Base-by-base conservation (phyloP, 2,797 vertebrate species). In the Buphagus erythrorhynchus region DNA sequence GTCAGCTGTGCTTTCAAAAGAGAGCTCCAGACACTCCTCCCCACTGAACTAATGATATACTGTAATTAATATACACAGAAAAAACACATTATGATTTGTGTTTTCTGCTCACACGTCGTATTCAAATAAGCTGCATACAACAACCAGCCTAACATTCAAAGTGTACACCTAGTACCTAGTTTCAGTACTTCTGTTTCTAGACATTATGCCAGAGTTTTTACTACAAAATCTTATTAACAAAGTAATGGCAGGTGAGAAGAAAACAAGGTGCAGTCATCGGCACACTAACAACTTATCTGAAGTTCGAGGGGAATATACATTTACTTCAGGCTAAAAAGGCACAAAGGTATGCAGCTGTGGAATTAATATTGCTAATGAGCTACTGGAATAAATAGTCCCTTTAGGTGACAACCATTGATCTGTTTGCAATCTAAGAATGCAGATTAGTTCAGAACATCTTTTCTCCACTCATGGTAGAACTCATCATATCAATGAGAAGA, bases 1-100 rank as follows among this genome's bases (percentile, higher is more conserved):
- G 96, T 96, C 95, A 92, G 89, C 97, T 98, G 98, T 98, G 98
- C 98, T 98, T 97, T 96, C 91, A 92, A 69, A 80, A 86, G 59
- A 62, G 85, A 92, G 95, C 95, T 90, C 88, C 88, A 97, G 97
- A 97, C 43, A 89, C 88, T 91, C 95, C 77, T 90, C 93, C 95
- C 85, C 95, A 90, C 80, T 77, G 86, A 92, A 76, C 90, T 81
- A 94, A 91, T 43, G 87, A 93, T 83, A 96, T 29, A 90, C 40
- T 95, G 85, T 69, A 89, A 88, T 96, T 96, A 95, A 95, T 59
- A 97, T 40, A 97, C 87, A 97, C 80, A 95, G 85, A 93, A 97
- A 26, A 58, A 95, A 93, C 88, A 97, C 78, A 90, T 67, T 96
- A 79, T 48, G 82, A 84, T 89, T 63, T 82, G 87, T 93, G 88